Base-by-base conservation (phyloP, 1,140 invertebrate species). In the Lucilia sericata region DNA sequence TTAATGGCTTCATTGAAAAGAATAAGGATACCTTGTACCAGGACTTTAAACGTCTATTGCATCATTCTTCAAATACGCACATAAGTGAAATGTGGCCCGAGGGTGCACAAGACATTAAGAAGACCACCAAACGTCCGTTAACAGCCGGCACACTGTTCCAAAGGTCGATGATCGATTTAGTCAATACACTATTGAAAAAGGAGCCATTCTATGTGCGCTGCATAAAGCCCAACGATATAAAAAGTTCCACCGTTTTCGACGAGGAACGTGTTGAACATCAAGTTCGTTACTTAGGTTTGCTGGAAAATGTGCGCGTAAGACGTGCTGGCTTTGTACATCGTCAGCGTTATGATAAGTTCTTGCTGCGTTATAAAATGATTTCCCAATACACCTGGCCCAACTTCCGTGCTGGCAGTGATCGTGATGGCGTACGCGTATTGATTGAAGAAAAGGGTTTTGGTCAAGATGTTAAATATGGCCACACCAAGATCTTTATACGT, bases 191-290 rank as follows among this genome's bases (percentile, higher is more conserved):
- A 86, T 94, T 95, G 12, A 96, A 94, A 88, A 99, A 99, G 92
- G 97, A 98, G 88, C 98, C 98, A 1, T 98, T 97, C 92, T 99
- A 99, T 92, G 96, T 99, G n/a, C 94, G 98, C 74, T 99, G 97
- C 90, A 95, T 98, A 85, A 99, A 99, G 91, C 98, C 98, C 13
- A 99, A 99, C 91, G 97, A 98, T 87, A 93, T 96, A 10, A 99
- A 99, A 92, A 96, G 96, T 76, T 95, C 98, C 0, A 93, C 88
- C 0, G 86, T 91, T 17, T 91, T 91, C 42, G 95, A 97, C 86
- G 92, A 94, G 86, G 92, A 95, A 87, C 92, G 97, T 88, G 96
- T 98, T 2, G 92, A 94, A 85, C 98, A 99, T 93, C 98, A 99
- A 92, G 96, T 97, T 17, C 93, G 95, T 84, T 99, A 99, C 91